Evolutionary conservation across 2,888 invertebrate genomes (phyloP).

Genomic region (Nipponacmea schrenckii): DNA sequence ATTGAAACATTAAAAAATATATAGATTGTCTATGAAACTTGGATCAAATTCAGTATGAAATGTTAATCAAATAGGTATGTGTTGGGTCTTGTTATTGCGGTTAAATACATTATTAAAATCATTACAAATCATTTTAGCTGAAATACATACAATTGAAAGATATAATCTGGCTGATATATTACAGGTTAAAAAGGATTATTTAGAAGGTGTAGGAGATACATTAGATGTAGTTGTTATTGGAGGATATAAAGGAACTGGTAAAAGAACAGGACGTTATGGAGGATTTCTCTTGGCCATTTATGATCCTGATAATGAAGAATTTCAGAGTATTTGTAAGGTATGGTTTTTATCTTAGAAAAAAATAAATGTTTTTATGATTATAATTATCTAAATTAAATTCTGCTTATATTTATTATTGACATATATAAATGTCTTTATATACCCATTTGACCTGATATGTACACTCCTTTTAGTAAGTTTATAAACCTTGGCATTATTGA

Average conservation of each 20-base stretch:
- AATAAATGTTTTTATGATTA: too few species aligned
- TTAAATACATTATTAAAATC: too few species aligned
- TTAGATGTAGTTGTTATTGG: slow-evolving; percentile 96
- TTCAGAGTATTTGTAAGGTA: slow-evolving; percentile 91
- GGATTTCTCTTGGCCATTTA: slow-evolving; percentile 95
- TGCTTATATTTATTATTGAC: too few species aligned
- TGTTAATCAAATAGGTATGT: not conserved
- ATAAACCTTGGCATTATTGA: too few species aligned
- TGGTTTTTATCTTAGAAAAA: not conserved
- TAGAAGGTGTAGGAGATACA: slow-evolving; percentile 96
- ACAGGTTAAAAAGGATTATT: slow-evolving; percentile 92
- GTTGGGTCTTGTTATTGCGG: not conserved
- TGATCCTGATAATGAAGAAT: slow-evolving; percentile 88
- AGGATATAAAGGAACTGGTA: slow-evolving; percentile 91
- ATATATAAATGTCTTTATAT: too few species aligned
- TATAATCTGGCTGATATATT: slow-evolving; percentile 12
- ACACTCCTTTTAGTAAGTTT: too few species aligned
- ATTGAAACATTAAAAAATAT: not conserved
- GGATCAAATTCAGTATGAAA: too few species aligned
- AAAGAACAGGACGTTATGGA: slow-evolving; percentile 91
- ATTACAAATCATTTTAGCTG: too few species aligned
- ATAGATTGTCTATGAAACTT: too few species aligned
- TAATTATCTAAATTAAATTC: too few species aligned
- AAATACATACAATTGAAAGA: not conserved
- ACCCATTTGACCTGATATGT: too few species aligned